Conservation (phyloP, 1,140 invertebrate species). For the Gonatopus flavifemur region DNA sequence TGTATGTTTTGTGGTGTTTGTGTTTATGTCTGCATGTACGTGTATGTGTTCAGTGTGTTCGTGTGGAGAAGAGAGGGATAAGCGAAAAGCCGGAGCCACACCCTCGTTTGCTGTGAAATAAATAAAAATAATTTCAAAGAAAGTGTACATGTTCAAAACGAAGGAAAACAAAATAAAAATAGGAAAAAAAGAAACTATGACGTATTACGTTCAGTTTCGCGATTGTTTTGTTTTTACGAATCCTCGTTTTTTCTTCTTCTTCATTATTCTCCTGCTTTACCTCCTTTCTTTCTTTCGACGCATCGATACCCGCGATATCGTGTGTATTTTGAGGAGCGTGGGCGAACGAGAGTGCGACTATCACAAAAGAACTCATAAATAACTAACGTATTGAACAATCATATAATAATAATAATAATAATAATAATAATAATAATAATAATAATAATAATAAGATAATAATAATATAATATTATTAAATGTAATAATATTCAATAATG, state of each 20-base stretch:
- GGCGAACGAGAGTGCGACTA: constrained; percentile 40
- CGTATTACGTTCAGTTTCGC: too few species aligned
- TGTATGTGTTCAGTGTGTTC: constrained; percentile 14
- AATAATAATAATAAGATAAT: too few species aligned
- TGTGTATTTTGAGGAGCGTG: too few species aligned
- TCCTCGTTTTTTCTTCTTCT: too few species aligned
- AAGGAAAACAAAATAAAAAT: neutral
- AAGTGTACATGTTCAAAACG: neutral
- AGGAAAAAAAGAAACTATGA: too few species aligned
- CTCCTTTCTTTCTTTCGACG: too few species aligned
- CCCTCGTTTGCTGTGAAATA: constrained; percentile 34
- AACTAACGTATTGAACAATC: too few species aligned
- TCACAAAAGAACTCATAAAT: constrained; percentile 50
- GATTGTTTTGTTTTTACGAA: too few species aligned
- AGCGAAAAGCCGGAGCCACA: constrained; percentile 46
- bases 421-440: too few species aligned
- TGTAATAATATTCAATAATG: constrained; percentile 17
- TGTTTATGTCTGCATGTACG: constrained; percentile 17
- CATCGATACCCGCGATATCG: too few species aligned
- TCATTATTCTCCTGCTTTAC: too few species aligned
- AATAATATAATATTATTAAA: constrained; percentile 18
- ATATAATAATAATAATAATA: constrained; percentile 47
- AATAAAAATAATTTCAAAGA: constrained; percentile 16
- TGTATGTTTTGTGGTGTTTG: neutral
- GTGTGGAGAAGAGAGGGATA: constrained; percentile 22